Conservation (phyloP, 2,113 vertebrate genomes). For the Cyanistes caeruleus region DNA sequence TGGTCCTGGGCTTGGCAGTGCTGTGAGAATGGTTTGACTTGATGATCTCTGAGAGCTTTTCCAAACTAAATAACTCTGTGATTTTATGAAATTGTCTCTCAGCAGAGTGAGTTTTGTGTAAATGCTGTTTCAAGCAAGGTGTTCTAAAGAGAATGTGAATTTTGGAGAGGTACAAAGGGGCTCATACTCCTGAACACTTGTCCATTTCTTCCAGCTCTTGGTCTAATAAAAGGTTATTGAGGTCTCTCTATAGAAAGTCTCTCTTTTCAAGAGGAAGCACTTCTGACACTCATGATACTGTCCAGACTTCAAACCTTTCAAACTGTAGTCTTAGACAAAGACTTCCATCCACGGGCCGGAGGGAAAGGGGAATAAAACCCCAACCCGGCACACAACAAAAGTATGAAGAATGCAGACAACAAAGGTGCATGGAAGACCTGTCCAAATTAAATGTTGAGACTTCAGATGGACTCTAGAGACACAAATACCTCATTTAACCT, state of each 20-base stretch:
- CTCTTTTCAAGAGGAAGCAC: neutral
- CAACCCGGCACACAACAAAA: neutral
- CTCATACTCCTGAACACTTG: neutral
- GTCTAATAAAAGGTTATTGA: conserved; percentile 41
- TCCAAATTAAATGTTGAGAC: conserved; percentile 26
- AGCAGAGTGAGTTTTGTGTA: neutral
- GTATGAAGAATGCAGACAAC: neutral
- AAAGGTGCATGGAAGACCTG: conserved; percentile 3
- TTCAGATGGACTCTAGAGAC: neutral
- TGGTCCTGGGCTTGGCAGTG: neutral
- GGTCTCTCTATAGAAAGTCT: conserved; percentile 1
- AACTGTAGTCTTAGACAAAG: conserved; percentile 10
- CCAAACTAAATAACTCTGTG: neutral
- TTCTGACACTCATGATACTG: neutral
- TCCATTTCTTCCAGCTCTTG: neutral
- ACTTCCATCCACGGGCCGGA: neutral
- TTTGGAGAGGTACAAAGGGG: conserved; percentile 11
- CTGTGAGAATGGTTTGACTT: neutral
- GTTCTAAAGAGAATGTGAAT: conserved; percentile 17
- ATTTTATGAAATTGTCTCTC: neutral
- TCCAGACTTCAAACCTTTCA: conserved; percentile 24
- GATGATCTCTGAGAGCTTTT: neutral
- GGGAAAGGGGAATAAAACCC: neutral
- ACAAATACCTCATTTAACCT: conserved; percentile 18
- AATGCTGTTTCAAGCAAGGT: neutral